Evolutionary conservation across 1,140 invertebrate species (phyloP).

Genomic region (Dendroctonus ponderosae): DNA sequence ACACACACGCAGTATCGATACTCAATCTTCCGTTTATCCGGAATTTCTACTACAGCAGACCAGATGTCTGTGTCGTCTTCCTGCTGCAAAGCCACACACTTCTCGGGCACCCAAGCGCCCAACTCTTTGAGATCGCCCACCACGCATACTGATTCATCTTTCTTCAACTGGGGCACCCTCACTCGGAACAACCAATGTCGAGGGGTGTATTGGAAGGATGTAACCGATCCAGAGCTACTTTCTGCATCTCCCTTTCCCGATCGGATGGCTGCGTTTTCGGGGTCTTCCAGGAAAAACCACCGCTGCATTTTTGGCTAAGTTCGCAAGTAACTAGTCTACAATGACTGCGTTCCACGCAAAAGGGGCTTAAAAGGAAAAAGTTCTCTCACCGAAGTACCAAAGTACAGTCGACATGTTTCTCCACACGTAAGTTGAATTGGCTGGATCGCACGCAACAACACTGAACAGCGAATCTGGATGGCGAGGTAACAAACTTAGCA

Average conservation of each 20-base stretch:
- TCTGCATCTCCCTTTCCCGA: conserved; percentile 29
- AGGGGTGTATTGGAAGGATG: conserved; percentile 46
- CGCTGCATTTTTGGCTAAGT: conserved; percentile 51
- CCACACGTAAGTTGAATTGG: too few relatives aligned
- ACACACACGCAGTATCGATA: conserved; percentile 79
- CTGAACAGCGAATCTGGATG: too few relatives aligned
- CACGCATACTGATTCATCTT: conserved; percentile 53
- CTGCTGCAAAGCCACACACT: conserved; percentile 51
- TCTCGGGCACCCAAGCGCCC: conserved; percentile 54
- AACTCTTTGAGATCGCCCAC: conserved; percentile 53
- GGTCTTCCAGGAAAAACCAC: conserved; percentile 57
- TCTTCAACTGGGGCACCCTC: conserved; percentile 44
- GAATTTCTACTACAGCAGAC: conserved; percentile 59
- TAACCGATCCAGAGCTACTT: conserved; percentile 37
- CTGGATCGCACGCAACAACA: too few relatives aligned
- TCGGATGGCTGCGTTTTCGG: conserved; percentile 47
- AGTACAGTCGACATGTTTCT: too few relatives aligned
- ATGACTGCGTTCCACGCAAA: too few relatives aligned
- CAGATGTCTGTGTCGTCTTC: conserved; percentile 53
- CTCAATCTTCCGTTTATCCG: conserved; percentile 63
- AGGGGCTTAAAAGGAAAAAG: too few relatives aligned
- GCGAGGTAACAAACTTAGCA: too few relatives aligned
- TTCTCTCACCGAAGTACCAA: too few relatives aligned
- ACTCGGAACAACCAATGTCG: conserved; percentile 55
- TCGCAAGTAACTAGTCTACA: too few relatives aligned